Conservation (phyloP, 1,140 invertebrate genomes). For the Drosophila nigrodunni region DNA sequence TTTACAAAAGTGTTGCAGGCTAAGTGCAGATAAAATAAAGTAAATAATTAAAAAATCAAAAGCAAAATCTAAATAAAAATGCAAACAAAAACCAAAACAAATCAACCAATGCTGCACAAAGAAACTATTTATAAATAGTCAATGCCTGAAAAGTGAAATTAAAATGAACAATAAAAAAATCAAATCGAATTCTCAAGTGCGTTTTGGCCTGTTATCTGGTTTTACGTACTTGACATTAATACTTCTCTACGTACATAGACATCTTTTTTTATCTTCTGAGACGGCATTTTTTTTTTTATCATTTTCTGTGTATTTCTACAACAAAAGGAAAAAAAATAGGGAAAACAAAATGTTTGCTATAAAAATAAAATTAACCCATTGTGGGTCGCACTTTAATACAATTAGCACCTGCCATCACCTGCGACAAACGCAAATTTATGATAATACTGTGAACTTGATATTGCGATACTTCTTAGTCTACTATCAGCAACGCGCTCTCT, state of each 20-base stretch:
- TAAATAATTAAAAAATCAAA: constrained; percentile 4
- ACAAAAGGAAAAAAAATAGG: not conserved
- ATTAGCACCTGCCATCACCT: constrained; percentile 22
- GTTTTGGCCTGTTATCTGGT: constrained; percentile 22
- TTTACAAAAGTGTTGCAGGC: not conserved
- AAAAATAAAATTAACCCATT: constrained; percentile 11
- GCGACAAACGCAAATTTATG: constrained; percentile 24
- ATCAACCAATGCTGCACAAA: not conserved
- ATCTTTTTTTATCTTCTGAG: constrained; percentile 27
- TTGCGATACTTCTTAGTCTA: not conserved
- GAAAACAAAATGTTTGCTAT: constrained; percentile 16
- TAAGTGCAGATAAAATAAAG: constrained; percentile 2
- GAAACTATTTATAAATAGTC: constrained; percentile 33
- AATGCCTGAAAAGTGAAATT: constrained; percentile 22
- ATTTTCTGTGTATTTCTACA: not conserved
- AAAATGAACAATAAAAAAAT: constrained; percentile 18
- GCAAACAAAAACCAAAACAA: not conserved
- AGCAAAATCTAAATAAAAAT: not conserved
- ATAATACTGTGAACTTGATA: constrained; percentile 18
- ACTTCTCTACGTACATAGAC: not conserved
- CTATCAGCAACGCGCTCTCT: not conserved
- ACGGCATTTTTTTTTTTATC: constrained; percentile 25
- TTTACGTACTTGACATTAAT: constrained; percentile 43
- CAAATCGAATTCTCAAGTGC: constrained; percentile 18
- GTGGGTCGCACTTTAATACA: not conserved